Conservation (phyloP, 2,113 vertebrate genomes). For the Microcebus griseorufus region DNA sequence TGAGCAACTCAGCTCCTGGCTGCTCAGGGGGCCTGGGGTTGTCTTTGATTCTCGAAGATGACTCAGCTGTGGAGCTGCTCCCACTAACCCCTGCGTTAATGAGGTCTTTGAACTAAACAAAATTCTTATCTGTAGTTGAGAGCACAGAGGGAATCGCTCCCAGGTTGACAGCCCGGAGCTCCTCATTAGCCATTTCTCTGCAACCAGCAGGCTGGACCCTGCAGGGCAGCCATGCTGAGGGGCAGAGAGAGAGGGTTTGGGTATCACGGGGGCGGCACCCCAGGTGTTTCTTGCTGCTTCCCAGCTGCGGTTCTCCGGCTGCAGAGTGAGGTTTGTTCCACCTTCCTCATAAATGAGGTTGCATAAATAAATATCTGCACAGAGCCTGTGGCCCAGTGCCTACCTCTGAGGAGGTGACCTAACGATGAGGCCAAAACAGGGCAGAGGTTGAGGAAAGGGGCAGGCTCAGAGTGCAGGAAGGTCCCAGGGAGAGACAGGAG, state of each 20-base stretch:
- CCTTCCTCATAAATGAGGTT: background rate
- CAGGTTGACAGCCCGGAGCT: background rate
- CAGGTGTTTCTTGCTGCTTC: background rate
- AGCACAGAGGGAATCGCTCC: slow-evolving; percentile 52
- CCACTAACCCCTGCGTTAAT: slow-evolving; percentile 59
- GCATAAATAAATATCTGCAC: background rate
- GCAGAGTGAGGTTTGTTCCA: background rate
- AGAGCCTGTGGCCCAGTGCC: background rate
- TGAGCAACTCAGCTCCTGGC: background rate
- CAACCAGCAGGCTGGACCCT: background rate
- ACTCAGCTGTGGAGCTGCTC: slow-evolving; percentile 33
- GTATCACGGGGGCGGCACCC: background rate
- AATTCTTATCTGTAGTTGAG: slow-evolving; percentile 65
- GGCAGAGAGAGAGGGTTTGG: background rate
- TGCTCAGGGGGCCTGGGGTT: background rate
- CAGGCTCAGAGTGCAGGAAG: background rate
- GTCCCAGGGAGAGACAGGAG: background rate
- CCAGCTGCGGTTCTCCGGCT: background rate
- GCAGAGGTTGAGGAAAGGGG: background rate
- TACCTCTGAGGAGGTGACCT: background rate
- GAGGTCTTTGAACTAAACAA: slow-evolving; percentile 76
- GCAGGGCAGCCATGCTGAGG: background rate
- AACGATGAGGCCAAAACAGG: background rate
- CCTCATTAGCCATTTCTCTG: slow-evolving; percentile 62
- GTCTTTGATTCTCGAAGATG: slow-evolving; percentile 69